Percentiles rank a stretch among this genome's conserved stretches.
Conservation (phyloP, 2,113 vertebrate species). For the Amphiprion percula region DNA sequence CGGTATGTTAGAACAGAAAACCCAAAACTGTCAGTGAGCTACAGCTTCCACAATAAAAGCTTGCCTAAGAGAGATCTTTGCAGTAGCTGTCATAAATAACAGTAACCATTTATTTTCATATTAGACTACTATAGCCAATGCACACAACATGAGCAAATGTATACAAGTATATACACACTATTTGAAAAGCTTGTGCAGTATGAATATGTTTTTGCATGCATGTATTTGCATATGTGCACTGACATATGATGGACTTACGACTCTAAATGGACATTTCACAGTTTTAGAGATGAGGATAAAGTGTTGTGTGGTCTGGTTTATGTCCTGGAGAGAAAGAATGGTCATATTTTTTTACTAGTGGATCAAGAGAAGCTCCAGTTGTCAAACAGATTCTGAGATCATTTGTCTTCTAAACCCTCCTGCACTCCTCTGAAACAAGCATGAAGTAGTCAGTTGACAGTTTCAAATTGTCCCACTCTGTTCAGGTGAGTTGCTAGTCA, state of each 20-base stretch:
- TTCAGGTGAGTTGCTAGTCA: background rate
- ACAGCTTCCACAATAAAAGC: background rate
- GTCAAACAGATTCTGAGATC: background rate
- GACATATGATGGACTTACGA: background rate
- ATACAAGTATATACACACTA: conserved; percentile 1
- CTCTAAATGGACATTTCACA: conserved; percentile 2
- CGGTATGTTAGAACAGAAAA: conserved; percentile 22
- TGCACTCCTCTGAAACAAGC: background rate
- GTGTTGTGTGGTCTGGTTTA: background rate
- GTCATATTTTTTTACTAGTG: too few relatives aligned
- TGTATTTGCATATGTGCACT: conserved; percentile 5
- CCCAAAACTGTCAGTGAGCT: conserved; percentile 19
- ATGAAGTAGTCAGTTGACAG: background rate
- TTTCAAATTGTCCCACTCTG: background rate
- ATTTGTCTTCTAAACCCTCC: background rate
- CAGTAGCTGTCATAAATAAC: background rate
- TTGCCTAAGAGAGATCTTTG: background rate
- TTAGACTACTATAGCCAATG: background rate
- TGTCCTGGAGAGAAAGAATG: too few relatives aligned
- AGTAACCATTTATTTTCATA: background rate
- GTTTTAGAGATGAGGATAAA: conserved; percentile 14
- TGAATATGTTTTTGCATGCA: background rate
- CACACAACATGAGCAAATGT: background rate
- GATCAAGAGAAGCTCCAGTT: background rate
- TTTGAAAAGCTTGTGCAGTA: conserved; percentile 16